Evolutionary conservation across 2,113 vertebrate species (phyloP), one percentile per base, ranked within the genome.

Genomic region (Columba janthina): DNA sequence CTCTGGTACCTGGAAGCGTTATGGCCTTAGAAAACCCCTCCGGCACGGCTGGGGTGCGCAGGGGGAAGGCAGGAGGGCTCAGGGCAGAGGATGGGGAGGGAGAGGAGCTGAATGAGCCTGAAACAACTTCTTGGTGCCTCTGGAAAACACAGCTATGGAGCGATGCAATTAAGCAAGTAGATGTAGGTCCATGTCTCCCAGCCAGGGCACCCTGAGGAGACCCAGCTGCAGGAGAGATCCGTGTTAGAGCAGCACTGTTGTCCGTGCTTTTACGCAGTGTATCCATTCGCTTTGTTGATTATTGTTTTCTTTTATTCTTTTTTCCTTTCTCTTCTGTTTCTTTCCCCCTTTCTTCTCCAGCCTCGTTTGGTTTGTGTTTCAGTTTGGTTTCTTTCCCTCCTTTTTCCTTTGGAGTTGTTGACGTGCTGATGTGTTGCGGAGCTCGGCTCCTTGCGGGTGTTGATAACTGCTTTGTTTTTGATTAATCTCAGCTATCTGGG

Each of bases 401-500:
- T 92, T 96, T 92, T 97, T 94, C 97, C 94, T 96, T 97, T 97
- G 96, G 96, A 96, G 93, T 96, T 96, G 96, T 97, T 97, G 97
- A 97, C 96, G 97, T 97, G 97, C 97, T 97, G 97, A 97, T 97
- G 97, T 97, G 97, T 97, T 97, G 96, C 96, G 98, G 98, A 97
- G 98, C 97, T 97, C 93, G 92, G 94, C 97, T 98, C 95, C 92
- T 95, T 90, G 97, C 97, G 94, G 94, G 91, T 98, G 98, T 99
- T 98, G 99, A 99, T 99, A 99, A 99, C 98, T 99, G 98, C 99
- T 99, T 99, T 99, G 99, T 99, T 99, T 99, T 99, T 99, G 99
- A 99, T 99, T 99, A 99, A 99, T 99, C 99, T 99, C 99, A 99
- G 99, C 99, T 99, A 99, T 99, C 99, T 99, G 99, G 99, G 99